Evolutionary conservation across 1,140 invertebrate genomes (phyloP).

Genomic region (Cephus cinctus): DNA sequence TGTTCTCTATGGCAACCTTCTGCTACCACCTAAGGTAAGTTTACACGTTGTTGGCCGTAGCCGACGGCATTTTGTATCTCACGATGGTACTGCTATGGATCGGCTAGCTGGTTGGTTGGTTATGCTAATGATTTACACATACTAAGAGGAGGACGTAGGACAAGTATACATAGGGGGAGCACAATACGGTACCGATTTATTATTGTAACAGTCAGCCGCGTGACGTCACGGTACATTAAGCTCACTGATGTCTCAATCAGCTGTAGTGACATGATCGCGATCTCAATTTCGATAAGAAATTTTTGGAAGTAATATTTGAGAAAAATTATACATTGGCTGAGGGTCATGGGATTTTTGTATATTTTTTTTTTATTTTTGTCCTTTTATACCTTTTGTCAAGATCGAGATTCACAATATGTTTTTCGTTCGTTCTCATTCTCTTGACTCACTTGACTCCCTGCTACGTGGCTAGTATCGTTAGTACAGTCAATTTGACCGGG

Average conservation of each 20-base stretch:
- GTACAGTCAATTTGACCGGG: conserved; percentile 20
- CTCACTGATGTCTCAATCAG: conserved; percentile 41
- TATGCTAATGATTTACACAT: conserved; percentile 48
- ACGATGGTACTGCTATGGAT: too few relatives aligned
- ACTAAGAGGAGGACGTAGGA: too few relatives aligned
- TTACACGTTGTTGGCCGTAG: conserved; percentile 10
- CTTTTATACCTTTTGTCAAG: background rate
- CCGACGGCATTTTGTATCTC: conserved; percentile 11
- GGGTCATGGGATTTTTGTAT: background rate
- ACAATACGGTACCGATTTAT: conserved; percentile 41
- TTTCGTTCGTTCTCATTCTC: background rate
- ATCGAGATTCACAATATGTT: too few relatives aligned
- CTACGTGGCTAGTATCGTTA: conserved; percentile 5
- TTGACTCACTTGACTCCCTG: background rate
- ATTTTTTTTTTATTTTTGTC: background rate
- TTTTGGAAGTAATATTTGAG: background rate
- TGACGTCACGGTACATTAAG: conserved; percentile 39
- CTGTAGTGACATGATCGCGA: conserved; percentile 9
- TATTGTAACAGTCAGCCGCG: conserved; percentile 31
- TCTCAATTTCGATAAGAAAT: background rate
- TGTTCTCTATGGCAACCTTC: background rate
- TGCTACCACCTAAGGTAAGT: background rate
- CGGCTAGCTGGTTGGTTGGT: conserved; percentile 28
- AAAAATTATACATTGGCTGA: background rate
- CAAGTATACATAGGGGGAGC: conserved; percentile 4